Conservation (phyloP, 1,140 invertebrate genomes). For the Galleria mellonella region DNA sequence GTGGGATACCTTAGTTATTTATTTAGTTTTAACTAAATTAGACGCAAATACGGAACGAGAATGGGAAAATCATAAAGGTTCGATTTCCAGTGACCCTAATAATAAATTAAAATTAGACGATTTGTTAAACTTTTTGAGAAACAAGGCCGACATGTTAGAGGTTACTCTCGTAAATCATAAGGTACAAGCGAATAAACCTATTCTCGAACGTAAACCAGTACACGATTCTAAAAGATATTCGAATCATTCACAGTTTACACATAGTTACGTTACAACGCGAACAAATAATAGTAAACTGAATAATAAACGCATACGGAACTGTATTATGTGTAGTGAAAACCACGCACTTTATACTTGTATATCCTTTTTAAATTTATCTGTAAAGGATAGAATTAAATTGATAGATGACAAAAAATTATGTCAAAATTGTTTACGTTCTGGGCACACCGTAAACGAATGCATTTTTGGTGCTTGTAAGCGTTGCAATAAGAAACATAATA, state of each 20-base stretch:
- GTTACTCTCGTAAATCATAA: too few relatives aligned
- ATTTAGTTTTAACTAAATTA: conserved; percentile 17
- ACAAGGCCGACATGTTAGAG: conserved; percentile 18
- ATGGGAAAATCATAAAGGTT: conserved; percentile 17
- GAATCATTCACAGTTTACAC: too few relatives aligned
- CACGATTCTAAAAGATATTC: too few relatives aligned
- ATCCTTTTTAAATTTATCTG: too few relatives aligned
- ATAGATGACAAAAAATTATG: conserved; percentile 6
- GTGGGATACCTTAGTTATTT: too few relatives aligned
- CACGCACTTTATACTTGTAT: too few relatives aligned
- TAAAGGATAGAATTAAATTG: neutral
- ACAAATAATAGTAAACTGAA: too few relatives aligned
- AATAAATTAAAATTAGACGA: conserved; percentile 10
- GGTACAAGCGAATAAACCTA: too few relatives aligned
- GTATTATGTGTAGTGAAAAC: too few relatives aligned
- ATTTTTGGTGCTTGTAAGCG: conserved; percentile 6
- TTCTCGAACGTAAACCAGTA: too few relatives aligned
- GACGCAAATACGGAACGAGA: conserved; percentile 18
- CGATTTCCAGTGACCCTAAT: neutral
- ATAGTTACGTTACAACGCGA: neutral
- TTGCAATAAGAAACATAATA: conserved; percentile 6
- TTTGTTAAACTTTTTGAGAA: conserved; percentile 16
- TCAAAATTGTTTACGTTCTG: conserved; percentile 6
- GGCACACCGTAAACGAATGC: conserved; percentile 1
- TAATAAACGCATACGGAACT: neutral